Base-by-base conservation (phyloP, 2,888 invertebrate species). In the Limnephilus rhombicus region DNA sequence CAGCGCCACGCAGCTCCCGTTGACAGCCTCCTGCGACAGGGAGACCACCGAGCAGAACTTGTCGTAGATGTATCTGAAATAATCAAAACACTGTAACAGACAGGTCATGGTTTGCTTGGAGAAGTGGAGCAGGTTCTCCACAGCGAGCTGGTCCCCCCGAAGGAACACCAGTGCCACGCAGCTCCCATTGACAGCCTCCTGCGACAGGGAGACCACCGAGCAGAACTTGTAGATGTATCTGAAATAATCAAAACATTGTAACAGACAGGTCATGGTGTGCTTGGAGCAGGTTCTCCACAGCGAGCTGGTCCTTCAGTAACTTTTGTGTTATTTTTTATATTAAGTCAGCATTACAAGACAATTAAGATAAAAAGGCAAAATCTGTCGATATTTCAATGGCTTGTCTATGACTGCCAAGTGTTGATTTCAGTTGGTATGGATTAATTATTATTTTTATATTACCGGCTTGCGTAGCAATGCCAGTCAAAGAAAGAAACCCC, bases 171-270 rank as follows among this genome's bases (percentile, higher is more conserved):
- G 87, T 11, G 80, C 83, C 37, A 89, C n/a, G 29, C 49, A 45
- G 31, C 91, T 90, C 80, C 90, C 91, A 31, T 91, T 90, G 29
- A 92, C 68, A 3, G 92, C 91, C 81, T 90, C 68, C 81, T 80
- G 85, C 3, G 90, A 90, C 31, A 87, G n/a, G 11, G 31, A 31
- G 37, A 68, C 90, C 18, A 90, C 41, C n/a, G 53, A 31, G 34
- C 91, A 91, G 13, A 92, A 86, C 68, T 92, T 91, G 13, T 92
- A 82, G 7, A 92, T 29, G 34, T 87, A 83, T 80, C 92, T 92
- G 82, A 41, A 85, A 91, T 31, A 34, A 91, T 31, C n/a, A n/a
- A 45, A 81, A 81, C 15, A 81, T 15, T 53, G 53, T 53, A 53
- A 15, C 45, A 92, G 83, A 85, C 80, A 87, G 24, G 83, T 85